Percentiles rank a stretch among this genome's conserved stretches.
These are phyloP conservation scores for Onychomys arenicola DNA, from an alignment of 2,797 vertebrate genomes.

Conservation along the genomic window DNA sequence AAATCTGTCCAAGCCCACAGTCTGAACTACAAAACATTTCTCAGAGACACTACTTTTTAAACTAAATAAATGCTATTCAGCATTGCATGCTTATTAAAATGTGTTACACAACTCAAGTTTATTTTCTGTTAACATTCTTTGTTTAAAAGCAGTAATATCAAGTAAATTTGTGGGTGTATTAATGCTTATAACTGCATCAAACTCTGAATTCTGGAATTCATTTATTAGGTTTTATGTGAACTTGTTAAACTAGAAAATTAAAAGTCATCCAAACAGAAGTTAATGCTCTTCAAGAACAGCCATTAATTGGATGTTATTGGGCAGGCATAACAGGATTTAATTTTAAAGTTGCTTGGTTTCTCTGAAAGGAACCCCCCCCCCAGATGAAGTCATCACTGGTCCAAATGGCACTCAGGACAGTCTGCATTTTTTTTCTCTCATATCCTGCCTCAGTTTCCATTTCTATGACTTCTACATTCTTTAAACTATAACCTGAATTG, in stretches of 20 bases:
- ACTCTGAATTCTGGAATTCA: not conserved
- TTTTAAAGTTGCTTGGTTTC: not conserved
- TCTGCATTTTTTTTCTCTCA: not conserved
- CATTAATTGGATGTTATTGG: not conserved
- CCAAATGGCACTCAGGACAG: not conserved
- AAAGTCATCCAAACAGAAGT: not conserved
- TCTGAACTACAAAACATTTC: not conserved
- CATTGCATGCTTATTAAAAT: not conserved
- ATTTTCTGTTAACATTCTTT: not conserved
- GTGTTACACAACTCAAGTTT: not conserved
- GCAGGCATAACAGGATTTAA: too few relatives aligned
- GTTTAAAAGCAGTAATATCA: not conserved
- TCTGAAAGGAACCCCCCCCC: not conserved
- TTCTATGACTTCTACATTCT: not conserved
- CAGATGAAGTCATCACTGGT: not conserved
- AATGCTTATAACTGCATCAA: not conserved
- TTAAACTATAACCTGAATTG: not conserved
- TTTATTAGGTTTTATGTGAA: not conserved
- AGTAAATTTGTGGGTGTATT: not conserved
- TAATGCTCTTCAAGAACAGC: not conserved
- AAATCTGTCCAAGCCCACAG: not conserved
- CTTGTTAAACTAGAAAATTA: slow-evolving; percentile 5
- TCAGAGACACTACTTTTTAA: not conserved
- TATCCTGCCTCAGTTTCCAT: not conserved
- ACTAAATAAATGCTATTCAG: not conserved